These are phyloP conservation scores for Halcyon malimbica DNA, from an alignment of 2,113 vertebrate species.

Conservation along the genomic window DNA sequence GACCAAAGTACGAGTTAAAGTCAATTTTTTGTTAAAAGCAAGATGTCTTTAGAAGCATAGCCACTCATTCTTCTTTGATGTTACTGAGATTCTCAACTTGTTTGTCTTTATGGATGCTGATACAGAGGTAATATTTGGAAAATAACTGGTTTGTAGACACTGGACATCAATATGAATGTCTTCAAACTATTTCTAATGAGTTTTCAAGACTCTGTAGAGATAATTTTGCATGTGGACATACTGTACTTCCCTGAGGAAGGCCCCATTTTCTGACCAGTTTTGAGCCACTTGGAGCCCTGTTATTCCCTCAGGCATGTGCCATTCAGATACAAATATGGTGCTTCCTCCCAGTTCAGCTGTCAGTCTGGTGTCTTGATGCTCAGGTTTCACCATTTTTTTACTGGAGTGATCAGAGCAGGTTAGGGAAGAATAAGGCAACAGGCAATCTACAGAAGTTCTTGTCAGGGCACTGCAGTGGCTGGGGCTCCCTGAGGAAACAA, in stretches of 20 bases:
- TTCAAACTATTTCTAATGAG: neutral
- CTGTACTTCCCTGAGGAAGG: neutral
- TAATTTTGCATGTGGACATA: neutral
- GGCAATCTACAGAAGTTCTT: neutral
- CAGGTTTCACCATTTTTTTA: neutral
- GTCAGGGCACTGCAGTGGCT: accelerated
- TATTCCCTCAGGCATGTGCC: neutral
- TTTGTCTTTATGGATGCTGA: neutral
- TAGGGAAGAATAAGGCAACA: neutral
- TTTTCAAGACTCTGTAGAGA: neutral
- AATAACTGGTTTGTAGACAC: neutral
- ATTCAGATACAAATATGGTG: neutral
- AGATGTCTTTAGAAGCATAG: neutral
- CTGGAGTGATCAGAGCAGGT: neutral
- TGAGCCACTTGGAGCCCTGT: neutral
- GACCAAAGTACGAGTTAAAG: neutral
- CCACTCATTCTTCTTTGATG: neutral
- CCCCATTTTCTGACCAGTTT: neutral
- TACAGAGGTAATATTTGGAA: neutral
- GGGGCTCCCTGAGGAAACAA: neutral
- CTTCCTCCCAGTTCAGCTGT: neutral
- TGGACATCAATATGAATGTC: neutral
- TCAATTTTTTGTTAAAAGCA: neutral
- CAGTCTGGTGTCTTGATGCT: neutral
- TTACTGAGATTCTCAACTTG: neutral